These are phyloP conservation scores for Abrostola triplasia DNA, from an alignment of 2,888 invertebrate species.

Conservation along the genomic window DNA sequence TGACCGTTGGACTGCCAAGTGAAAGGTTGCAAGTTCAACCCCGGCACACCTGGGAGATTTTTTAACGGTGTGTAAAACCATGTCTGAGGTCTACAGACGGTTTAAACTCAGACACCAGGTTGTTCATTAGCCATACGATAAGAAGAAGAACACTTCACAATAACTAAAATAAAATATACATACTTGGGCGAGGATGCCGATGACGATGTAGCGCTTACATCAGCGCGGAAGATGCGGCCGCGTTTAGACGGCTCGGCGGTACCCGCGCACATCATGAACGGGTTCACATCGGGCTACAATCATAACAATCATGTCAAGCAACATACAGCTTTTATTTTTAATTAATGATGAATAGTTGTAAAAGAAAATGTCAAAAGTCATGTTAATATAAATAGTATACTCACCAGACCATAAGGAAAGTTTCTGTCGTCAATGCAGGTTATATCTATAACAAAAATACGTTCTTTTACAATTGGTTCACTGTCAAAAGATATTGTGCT, in stretches of 20 bases:
- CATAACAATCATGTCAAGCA: conserved; percentile 9
- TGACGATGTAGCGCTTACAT: conserved; percentile 56
- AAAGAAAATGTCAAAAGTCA: too few species aligned
- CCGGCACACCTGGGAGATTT: too few species aligned
- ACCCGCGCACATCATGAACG: conserved; percentile 62
- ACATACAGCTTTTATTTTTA: background rate
- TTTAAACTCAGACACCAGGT: too few species aligned
- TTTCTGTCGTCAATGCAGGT: conserved; percentile 62
- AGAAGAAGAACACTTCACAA: too few species aligned
- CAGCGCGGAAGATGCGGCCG: conserved; percentile 66
- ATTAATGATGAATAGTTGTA: too few species aligned
- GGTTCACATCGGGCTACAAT: conserved; percentile 64
- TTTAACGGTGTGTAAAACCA: too few species aligned
- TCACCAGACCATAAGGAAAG: conserved; percentile 47
- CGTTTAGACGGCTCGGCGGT: conserved; percentile 76
- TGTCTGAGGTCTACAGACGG: too few species aligned
- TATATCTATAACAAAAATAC: conserved; percentile 56
- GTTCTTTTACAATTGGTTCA: background rate
- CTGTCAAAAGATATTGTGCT: background rate
- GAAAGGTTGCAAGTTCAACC: too few species aligned
- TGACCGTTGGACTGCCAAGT: too few species aligned
- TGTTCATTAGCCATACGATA: too few species aligned
- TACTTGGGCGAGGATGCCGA: conserved; percentile 63
- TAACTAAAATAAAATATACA: background rate
- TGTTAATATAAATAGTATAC: too few species aligned